Conservation (phyloP, 2,797 vertebrate genomes). For the Gobionotothen gibberifrons region DNA sequence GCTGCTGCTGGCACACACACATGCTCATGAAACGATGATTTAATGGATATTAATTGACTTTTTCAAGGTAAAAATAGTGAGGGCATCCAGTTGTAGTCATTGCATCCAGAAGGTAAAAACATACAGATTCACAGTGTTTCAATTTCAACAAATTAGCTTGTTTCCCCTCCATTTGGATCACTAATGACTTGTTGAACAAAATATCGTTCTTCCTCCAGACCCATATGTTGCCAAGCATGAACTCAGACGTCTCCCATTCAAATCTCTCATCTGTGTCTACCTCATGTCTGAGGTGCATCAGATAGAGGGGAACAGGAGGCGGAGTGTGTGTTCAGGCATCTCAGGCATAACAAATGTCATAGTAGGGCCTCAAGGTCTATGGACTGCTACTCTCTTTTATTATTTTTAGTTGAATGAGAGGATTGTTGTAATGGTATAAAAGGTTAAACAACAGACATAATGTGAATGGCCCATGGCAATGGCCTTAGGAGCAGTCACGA, state of each 20-base stretch:
- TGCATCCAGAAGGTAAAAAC: constrained; percentile 43
- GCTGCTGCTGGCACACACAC: constrained; percentile 53
- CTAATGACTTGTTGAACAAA: constrained; percentile 45
- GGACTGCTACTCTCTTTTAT: constrained; percentile 6
- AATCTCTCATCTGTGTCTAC: constrained; percentile 50
- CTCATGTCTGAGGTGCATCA: constrained; percentile 44
- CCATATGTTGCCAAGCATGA: constrained; percentile 61
- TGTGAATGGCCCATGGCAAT: constrained; percentile 41
- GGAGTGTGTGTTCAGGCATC: constrained; percentile 11
- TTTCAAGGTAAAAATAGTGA: constrained; percentile 54
- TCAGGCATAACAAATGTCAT: constrained; percentile 9
- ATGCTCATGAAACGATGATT: constrained; percentile 34
- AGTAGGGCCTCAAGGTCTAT: constrained; percentile 7
- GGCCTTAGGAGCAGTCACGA: constrained; percentile 35
- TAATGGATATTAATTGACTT: constrained; percentile 69
- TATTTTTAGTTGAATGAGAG: constrained; percentile 35
- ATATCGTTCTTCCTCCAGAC: constrained; percentile 43
- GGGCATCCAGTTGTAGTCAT: constrained; percentile 26
- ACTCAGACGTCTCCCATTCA: constrained; percentile 56
- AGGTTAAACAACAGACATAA: constrained; percentile 27
- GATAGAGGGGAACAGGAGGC: constrained; percentile 1
- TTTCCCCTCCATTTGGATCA: constrained; percentile 54
- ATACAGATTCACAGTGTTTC: constrained; percentile 51
- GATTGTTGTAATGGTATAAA: constrained; percentile 30
- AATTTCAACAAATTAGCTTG: constrained; percentile 53